Evolutionary conservation across 2,797 vertebrate species (phyloP).

Genomic region (Catharus ustulatus): DNA sequence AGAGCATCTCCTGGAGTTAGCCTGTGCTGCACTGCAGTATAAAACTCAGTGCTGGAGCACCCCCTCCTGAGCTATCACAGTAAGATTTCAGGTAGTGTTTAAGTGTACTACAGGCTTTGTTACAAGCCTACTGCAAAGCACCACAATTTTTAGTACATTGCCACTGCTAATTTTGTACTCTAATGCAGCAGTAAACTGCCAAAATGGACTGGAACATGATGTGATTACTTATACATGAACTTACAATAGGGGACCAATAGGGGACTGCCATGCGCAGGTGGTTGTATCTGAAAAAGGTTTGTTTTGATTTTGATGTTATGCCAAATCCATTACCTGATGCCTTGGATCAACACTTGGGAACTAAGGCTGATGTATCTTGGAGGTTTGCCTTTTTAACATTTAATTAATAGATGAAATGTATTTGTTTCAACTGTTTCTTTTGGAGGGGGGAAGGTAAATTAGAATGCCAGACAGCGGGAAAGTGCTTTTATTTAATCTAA

Average conservation of each 20-base stretch:
- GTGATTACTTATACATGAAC: background rate
- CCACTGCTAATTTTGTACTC: background rate
- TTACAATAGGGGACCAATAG: background rate
- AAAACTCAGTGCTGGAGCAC: background rate
- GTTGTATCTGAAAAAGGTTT: background rate
- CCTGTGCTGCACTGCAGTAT: background rate
- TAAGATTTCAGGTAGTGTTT: background rate
- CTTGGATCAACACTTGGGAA: rapidly evolving
- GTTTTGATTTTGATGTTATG: background rate
- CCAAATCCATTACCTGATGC: background rate
- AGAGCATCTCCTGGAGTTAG: background rate
- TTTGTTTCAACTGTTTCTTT: background rate
- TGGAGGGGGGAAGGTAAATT: background rate
- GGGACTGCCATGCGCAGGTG: rapidly evolving
- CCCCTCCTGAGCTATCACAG: background rate
- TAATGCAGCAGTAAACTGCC: background rate
- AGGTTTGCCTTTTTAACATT: background rate
- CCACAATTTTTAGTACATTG: background rate
- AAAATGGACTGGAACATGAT: background rate
- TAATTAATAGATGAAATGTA: background rate
- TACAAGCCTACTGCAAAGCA: background rate
- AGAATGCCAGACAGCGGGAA: background rate
- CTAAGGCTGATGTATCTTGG: background rate
- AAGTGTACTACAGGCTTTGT: background rate
- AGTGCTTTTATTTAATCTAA: background rate